phyloP scores from a whole-genome alignment of 2,113 vertebrate species.

The Montifringilla adamsi region DNA sequence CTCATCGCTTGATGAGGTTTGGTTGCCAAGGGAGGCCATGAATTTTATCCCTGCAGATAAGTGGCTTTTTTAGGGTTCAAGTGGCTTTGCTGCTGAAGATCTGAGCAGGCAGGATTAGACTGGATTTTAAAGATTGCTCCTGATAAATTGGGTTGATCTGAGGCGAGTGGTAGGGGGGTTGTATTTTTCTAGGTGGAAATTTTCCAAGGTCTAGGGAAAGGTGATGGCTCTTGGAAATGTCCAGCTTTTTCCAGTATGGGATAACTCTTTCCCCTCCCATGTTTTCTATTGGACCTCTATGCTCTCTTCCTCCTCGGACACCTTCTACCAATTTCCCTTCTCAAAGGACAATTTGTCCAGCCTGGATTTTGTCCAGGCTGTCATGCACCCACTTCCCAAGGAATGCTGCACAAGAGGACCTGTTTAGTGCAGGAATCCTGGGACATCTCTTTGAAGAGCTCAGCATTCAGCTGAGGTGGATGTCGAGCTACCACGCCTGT shows the following conservation, averaged over 20 bases:
- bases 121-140: neutral
- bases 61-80: neutral
- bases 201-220: neutral
- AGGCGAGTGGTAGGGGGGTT: rapidly evolving
- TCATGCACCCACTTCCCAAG: neutral
- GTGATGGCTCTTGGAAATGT: neutral
- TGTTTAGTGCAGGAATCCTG: neutral
- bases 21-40: neutral
- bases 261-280: neutral
- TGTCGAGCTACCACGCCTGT: neutral
- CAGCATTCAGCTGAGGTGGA: neutral
- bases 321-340: neutral
- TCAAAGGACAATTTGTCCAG: neutral
- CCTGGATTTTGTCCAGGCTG: neutral
- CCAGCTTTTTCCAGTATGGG: neutral
- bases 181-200: neutral
- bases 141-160: neutral
- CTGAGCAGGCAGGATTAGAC: neutral
- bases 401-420: no score
- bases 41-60: constrained; percentile 2
- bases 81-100: neutral
- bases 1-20: neutral
- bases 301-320: neutral
- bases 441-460: neutral
- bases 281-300: rapidly evolving